Percentiles rank a stretch among this genome's conserved stretches.
Conservation (phyloP, 2,888 invertebrate species). For the Andrena chrysosceles region DNA sequence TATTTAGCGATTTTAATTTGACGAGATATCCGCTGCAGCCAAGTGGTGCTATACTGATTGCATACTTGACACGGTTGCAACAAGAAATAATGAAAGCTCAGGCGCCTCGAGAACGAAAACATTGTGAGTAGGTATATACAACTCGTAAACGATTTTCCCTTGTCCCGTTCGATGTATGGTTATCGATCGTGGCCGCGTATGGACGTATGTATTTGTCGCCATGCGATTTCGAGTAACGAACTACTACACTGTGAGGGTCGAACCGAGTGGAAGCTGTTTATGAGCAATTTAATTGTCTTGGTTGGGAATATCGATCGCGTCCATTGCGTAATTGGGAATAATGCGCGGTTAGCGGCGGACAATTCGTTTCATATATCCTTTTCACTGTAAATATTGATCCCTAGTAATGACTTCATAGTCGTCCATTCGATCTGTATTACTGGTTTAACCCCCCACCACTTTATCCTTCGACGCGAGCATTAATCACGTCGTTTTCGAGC, state of each 20-base stretch:
- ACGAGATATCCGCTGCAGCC: slow-evolving; percentile 19
- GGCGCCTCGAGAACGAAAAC: slow-evolving; percentile 1
- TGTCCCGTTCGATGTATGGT: slow-evolving; percentile 19
- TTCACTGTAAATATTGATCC: slow-evolving; percentile 20
- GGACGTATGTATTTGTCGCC: slow-evolving; percentile 4
- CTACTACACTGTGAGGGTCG: slow-evolving; percentile 10
- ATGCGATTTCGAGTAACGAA: slow-evolving; percentile 25
- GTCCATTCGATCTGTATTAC: not conserved
- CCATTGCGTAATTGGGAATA: slow-evolving; percentile 25
- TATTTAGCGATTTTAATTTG: slow-evolving; percentile 51
- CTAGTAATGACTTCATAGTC: not conserved
- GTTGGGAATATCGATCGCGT: slow-evolving; percentile 14
- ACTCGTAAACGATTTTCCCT: slow-evolving; percentile 34
- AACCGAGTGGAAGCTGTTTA: slow-evolving; percentile 5
- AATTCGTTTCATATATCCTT: not conserved
- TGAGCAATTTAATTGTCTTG: not conserved
- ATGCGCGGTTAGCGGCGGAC: not conserved
- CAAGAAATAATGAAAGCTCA: slow-evolving; percentile 13
- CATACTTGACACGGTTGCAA: not conserved
- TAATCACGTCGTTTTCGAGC: too few relatives aligned
- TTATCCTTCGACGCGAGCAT: too few relatives aligned
- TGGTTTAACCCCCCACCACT: not conserved
- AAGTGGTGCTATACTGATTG: slow-evolving; percentile 8
- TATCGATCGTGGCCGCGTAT: slow-evolving; percentile 31
- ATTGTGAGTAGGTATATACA: not conserved